Base-by-base conservation (phyloP, 2,113 vertebrate genomes). In the Eupsittula cactorum region DNA sequence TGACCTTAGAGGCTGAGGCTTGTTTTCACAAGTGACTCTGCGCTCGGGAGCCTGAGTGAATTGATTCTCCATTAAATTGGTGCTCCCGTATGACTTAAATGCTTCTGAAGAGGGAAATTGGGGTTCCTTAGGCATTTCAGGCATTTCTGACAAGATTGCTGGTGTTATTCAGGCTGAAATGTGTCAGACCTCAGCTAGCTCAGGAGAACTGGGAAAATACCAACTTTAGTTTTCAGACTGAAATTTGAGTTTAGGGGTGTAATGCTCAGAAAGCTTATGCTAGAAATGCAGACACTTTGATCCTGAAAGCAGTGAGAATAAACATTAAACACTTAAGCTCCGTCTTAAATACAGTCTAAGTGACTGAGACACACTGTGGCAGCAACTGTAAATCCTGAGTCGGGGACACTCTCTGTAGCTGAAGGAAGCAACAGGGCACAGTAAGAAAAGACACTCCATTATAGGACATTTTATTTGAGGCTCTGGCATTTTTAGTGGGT, bases 1-100 rank as follows among this genome's bases (percentile, higher is more conserved):
- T 87, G 84, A 94, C 84, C 90, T 89, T 82, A 81, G 77, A 83
- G 86, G 16, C 76, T 94, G 52, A 41, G 49, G 47, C 53, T 95
- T 68, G 46, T 92, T 95, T 95, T 93, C 81, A 62, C 57, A 92
- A 93, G 70, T 85, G 65, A 73, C 67, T 91, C 16, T 93, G 69
- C 65, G 41, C 69, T 88, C 16, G 4, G 73, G 55, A 84, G 20
- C 74, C 47, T n/a, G 75, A 76, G 28, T 50, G 33, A 94, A 92
- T 62, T 69, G 53, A 67, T 91, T 50, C 52, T 86, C n/a, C 87
- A 57, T 94, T 87, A 90, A 92, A 76, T 41, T 73, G 42, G 13
- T 79, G 13, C 27, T 89, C 41, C 77, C 37, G 53, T 86, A 79
- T 23, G 57, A 73, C 37, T 85, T 73, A 73, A 86, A 52, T 69